Evolutionary conservation across 2,888 invertebrate genomes (phyloP), one percentile per base, ranked within the genome.

Genomic region (Chymomyza amoena): DNA sequence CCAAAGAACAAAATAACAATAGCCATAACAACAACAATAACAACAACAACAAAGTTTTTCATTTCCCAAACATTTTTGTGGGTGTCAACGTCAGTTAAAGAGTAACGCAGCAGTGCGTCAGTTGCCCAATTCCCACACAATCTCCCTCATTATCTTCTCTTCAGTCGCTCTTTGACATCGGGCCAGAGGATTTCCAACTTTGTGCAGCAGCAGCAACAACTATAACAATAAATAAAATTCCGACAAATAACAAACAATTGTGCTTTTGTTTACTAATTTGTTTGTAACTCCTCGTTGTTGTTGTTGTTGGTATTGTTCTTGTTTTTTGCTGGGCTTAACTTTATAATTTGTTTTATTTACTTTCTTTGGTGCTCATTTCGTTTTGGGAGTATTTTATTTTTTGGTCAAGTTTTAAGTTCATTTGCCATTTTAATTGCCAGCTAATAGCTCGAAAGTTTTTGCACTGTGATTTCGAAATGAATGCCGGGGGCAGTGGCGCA

Each of bases 251-350:
- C 75, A 73, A 82, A 80, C 84, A 84, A 88, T 84, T 88, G 81
- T 63, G 78, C 81, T 76, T 86, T 88, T 84, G 88, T 84, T 84
- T 83, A 78, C 87, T 74, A 86, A 84, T 84, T 88, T 84, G 78
- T 80, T 72, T 83, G 70, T 73, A 74, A 74, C 50, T 68, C 59
- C 13, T 68, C 70, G 57, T 63, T 72, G 57, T 61, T n/a, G 39
- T 68, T 71, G 57, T 63, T 72, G 57, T 61, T n/a, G 51, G 39
- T 32, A 28, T 63, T 69, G 64, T 56, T 60, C 52, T 61, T 39
- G 50, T 50, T 68, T 18, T 18, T 70, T 65, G 36, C 66, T 36
- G 62, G 60, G 61, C 67, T 69, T 72, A 74, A 69, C 71, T 86
- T 83, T 83, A 78, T 76, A 75, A 74, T 72, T 78, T 56, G 68